phyloP scores from a whole-genome alignment of 2,113 vertebrate species.

The Phainopepla nitens region DNA sequence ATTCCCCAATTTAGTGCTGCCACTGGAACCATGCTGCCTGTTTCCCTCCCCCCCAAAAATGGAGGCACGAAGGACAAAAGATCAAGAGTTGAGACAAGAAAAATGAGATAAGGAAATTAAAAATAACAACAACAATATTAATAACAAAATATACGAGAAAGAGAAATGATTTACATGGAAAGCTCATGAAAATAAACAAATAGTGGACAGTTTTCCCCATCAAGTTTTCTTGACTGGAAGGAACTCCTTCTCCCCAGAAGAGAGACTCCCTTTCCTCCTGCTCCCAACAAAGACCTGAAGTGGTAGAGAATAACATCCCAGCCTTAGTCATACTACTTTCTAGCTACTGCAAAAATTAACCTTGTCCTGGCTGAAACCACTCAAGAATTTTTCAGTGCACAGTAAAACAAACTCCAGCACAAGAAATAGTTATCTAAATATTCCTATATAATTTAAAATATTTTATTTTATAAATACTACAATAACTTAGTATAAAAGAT shows the following conservation, averaged over 20 bases:
- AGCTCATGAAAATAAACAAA: neutral
- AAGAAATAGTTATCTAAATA: neutral
- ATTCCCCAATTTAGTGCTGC: neutral
- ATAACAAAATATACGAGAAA: neutral
- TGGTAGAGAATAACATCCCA: neutral
- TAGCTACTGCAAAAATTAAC: neutral
- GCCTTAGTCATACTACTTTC: neutral
- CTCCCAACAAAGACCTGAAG: neutral
- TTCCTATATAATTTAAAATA: neutral
- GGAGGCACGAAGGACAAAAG: neutral
- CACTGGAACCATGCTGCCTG: neutral
- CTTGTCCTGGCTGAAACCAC: neutral
- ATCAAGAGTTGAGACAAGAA: neutral
- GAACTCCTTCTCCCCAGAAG: fast-evolving
- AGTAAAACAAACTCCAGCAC: neutral
- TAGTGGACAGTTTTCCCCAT: neutral
- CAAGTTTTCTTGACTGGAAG: neutral
- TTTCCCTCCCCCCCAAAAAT: neutral
- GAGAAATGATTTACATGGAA: neutral
- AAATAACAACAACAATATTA: neutral
- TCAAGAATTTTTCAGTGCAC: neutral
- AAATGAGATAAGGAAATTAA: neutral
- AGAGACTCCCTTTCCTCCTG: neutral
- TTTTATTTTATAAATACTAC: neutral
- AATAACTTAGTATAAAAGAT: neutral